Evolutionary conservation across 2,113 vertebrate genomes (phyloP).

Genomic region (Benitochromis conjunctus): DNA sequence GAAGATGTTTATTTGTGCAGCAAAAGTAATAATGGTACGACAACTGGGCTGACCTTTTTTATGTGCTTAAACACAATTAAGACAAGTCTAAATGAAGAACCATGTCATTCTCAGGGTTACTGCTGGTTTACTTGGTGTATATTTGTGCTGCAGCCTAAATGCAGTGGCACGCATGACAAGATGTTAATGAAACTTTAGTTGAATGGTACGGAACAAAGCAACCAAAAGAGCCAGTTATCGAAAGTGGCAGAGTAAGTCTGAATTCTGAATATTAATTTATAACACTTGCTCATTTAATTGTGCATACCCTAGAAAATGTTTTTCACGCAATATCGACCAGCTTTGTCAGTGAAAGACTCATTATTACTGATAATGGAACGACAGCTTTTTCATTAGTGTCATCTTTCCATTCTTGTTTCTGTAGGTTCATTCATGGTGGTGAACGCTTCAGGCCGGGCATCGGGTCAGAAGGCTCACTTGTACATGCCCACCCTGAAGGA

Average conservation of each 20-base stretch:
- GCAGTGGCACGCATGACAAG: background rate
- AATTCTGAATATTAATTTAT: background rate
- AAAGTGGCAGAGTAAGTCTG: background rate
- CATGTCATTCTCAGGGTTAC: background rate
- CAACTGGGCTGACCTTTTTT: background rate
- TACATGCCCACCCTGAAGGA: slow-evolving; percentile 91
- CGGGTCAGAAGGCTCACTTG: slow-evolving; percentile 93
- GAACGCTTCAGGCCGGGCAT: slow-evolving; percentile 89
- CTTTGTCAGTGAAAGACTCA: background rate
- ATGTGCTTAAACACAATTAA: background rate
- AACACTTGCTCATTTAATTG: background rate
- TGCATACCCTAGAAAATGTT: background rate
- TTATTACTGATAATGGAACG: background rate
- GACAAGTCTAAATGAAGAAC: background rate
- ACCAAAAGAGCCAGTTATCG: background rate
- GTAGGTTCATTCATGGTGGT: slow-evolving; percentile 97
- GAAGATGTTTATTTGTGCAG: background rate
- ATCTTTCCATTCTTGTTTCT: background rate
- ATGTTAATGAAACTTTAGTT: background rate
- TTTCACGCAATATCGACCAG: background rate
- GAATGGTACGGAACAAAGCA: background rate
- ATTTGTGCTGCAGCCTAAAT: background rate
- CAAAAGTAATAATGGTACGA: background rate
- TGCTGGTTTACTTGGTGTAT: background rate
- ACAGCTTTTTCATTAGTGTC: background rate